Base-by-base conservation (phyloP, 2,113 vertebrate genomes). In the Stercorarius parasiticus region DNA sequence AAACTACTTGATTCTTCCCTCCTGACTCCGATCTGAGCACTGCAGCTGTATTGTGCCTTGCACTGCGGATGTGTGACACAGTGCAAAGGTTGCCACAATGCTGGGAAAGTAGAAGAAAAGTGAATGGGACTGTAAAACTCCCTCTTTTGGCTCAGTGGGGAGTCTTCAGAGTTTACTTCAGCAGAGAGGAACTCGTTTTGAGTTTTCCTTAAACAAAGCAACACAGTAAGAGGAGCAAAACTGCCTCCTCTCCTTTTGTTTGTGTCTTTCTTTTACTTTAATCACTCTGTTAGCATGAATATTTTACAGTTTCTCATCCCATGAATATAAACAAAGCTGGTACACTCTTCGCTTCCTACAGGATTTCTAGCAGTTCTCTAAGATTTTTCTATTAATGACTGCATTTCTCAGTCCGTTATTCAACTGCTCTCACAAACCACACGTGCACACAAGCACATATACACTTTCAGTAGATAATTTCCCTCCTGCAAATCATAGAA, bases 61-160 rank as follows among this genome's bases (percentile, higher is more conserved):
- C 56, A 23, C 53, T 83, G 85, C 22, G 71, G 94, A 96, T 97
- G 79, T 94, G 49, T 97, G 94, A 84, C 94, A 97, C 94, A 93
- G 96, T 85, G 70, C 62, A 87, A 92, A 96, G 86, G 87, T 88
- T 97, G 91, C 92, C 92, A 95, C 89, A 97, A 90, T 92, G 80
- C 87, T 96, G 93, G 96, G 95, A 97, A 97, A 92, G 86, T 61
- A 88, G 69, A 77, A 86, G 82, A 70, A 82, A 94, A 95, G 95
- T 86, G 49, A 96, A 91, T 82, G 91, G 71, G 88, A 88, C 72
- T 82, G 74, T 55, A 94, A 97, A 88, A 38, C 67, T 77, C 79
- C 47, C 47, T 80, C 82, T 89, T 71, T 95, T 92, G 94, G 88
- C 91, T 95, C 88, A 91, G 90, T 78, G 66, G 93, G 91, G 86